phyloP scores from a whole-genome alignment of 2,113 vertebrate species.

The Lanius ludovicianus region DNA sequence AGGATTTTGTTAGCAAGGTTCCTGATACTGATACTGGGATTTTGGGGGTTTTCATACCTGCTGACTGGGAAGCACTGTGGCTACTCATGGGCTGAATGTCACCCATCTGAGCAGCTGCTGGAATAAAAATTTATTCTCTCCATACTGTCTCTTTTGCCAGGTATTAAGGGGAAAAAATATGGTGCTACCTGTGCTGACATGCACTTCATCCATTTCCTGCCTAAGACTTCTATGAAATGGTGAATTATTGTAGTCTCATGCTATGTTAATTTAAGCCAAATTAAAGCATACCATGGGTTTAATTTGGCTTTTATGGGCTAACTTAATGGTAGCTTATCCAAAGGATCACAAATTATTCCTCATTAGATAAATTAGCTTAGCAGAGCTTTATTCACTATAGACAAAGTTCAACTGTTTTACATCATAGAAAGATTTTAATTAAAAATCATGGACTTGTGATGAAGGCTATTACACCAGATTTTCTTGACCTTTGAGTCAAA shows the following conservation, averaged over 20 bases:
- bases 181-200: neutral
- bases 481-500: neutral
- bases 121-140: neutral
- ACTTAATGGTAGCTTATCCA: neutral
- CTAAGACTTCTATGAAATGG: neutral
- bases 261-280: neutral
- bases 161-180: neutral
- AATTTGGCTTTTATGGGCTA: neutral
- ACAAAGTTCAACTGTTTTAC: neutral
- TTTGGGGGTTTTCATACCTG: neutral
- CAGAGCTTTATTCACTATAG: neutral
- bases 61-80: neutral
- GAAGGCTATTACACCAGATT: neutral
- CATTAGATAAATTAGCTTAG: neutral
- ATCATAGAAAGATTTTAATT: conserved; percentile 19
- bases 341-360: neutral
- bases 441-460: neutral
- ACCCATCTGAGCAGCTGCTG: neutral
- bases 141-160: neutral
- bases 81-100: neutral
- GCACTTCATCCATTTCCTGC: neutral
- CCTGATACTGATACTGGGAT: neutral
- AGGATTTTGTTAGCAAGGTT: neutral
- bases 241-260: neutral
- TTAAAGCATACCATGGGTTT: neutral